phyloP scores from a whole-genome alignment of 2,888 invertebrate species.

The Aphidoletes aphidimyza region DNA sequence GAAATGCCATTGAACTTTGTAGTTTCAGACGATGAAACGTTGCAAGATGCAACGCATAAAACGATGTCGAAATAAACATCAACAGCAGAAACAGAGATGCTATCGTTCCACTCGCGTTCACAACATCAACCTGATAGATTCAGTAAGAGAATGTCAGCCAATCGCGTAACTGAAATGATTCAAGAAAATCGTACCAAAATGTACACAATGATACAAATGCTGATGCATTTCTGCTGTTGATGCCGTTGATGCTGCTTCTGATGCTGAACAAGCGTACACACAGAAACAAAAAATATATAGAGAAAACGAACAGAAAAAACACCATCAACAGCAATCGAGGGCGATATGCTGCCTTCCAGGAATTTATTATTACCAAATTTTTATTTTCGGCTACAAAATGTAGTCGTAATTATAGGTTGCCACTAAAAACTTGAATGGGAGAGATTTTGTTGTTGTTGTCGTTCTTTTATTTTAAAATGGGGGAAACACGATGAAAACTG shows the following conservation, averaged over 20 bases:
- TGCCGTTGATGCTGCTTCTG: no score
- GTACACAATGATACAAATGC: background rate
- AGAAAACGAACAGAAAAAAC: background rate
- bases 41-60: background rate
- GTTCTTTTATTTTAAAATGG: no score
- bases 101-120: background rate
- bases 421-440: background rate
- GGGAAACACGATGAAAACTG: background rate
- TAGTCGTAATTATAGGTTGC: constrained; percentile 10
- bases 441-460: no score
- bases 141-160: background rate
- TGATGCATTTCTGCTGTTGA: background rate
- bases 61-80: background rate
- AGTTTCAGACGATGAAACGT: background rate
- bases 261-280: no score
- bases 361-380: constrained; percentile 39
- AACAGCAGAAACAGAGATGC: background rate
- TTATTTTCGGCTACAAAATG: background rate
- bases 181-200: background rate
- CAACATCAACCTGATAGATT: background rate
- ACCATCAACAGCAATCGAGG: no score
- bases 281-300: background rate
- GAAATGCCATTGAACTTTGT: constrained; percentile 1
- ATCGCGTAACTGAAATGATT: background rate
- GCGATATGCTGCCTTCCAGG: background rate